These are phyloP conservation scores for Epinephelus moara DNA, from an alignment of 2,113 vertebrate genomes.

Conservation along the genomic window DNA sequence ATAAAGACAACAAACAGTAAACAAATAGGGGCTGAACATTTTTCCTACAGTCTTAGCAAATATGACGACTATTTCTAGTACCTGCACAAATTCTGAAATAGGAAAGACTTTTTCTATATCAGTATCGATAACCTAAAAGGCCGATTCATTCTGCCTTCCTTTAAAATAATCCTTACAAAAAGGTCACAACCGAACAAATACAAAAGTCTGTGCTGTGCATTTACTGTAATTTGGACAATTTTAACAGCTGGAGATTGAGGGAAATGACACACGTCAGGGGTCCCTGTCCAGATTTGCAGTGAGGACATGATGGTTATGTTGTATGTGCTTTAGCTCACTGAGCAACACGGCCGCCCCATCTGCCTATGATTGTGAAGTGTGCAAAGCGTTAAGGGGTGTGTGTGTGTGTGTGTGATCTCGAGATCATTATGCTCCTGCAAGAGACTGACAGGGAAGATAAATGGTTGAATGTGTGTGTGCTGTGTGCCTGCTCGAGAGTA, in stretches of 20 bases:
- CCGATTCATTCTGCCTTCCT: neutral
- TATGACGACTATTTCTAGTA: neutral
- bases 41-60: neutral
- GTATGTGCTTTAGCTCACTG: slow-evolving; percentile 25
- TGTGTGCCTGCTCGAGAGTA: slow-evolving; percentile 35
- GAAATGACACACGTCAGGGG: neutral
- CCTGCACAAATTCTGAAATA: neutral
- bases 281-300: slow-evolving; percentile 1
- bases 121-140: neutral
- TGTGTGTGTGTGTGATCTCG: slow-evolving; percentile 22
- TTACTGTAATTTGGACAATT: neutral
- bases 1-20: neutral
- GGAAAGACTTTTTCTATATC: neutral
- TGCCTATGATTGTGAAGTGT: slow-evolving; percentile 35
- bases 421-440: slow-evolving; percentile 48
- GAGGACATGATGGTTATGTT: slow-evolving; percentile 14
- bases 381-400: neutral
- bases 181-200: neutral
- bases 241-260: neutral
- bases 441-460: slow-evolving; percentile 42
- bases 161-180: neutral
- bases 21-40: neutral
- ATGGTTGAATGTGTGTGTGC: slow-evolving; percentile 41
- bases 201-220: neutral
- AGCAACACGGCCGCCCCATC: slow-evolving; percentile 37